Evolutionary conservation across 2,888 invertebrate species (phyloP).

Genomic region (Anarsia innoxiella): DNA sequence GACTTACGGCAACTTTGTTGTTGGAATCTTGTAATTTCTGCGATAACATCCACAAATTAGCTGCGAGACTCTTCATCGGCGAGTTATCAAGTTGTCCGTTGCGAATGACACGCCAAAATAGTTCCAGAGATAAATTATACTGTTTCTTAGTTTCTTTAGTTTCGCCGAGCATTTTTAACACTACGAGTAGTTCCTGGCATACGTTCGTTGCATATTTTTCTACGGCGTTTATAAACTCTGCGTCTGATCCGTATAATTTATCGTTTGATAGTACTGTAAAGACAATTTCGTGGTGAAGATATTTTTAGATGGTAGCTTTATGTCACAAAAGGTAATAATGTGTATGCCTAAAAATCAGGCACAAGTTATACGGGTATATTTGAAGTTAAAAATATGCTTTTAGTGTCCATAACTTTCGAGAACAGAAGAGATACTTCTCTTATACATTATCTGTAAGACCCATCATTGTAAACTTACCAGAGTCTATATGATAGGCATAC

Average conservation of each 20-base stretch:
- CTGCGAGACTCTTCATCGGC: constrained; percentile 79
- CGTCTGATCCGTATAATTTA: constrained; percentile 90
- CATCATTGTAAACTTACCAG: no score
- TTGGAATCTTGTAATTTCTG: constrained; percentile 73
- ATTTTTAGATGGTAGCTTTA: no score
- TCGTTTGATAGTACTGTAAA: constrained; percentile 92
- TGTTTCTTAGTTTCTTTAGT: constrained; percentile 80
- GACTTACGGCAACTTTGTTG: constrained; percentile 49
- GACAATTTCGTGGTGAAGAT: constrained; percentile 5
- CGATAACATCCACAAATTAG: constrained; percentile 88
- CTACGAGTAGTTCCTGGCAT: constrained; percentile 83
- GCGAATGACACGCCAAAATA: constrained; percentile 80
- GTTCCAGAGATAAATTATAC: constrained; percentile 82
- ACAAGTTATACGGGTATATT: no score
- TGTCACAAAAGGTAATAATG: no score
- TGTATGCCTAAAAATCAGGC: no score
- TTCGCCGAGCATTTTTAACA: constrained; percentile 81
- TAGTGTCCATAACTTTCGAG: no score
- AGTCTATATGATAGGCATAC: constrained; percentile 90
- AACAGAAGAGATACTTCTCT: no score
- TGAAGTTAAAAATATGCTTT: no score
- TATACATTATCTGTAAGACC: no score
- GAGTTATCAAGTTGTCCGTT: constrained; percentile 78
- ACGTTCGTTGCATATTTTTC: constrained; percentile 85
- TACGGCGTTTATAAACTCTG: constrained; percentile 87